phyloP scores from a whole-genome alignment of 2,888 invertebrate species.

The Girardia tigrina region DNA sequence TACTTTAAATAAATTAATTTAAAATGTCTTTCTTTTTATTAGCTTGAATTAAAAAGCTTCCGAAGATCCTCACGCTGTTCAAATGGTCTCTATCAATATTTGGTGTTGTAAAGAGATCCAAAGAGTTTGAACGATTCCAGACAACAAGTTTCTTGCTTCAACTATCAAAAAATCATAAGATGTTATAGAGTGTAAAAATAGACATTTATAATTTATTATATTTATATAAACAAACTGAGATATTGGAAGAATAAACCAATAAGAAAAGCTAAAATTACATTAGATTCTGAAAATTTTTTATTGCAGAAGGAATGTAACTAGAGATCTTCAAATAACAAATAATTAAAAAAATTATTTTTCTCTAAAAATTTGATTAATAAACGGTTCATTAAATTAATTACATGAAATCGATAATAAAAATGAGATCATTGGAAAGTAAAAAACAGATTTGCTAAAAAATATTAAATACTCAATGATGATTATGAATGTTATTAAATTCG shows the following conservation, averaged over 20 bases:
- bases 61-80: too few species aligned
- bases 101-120: too few species aligned
- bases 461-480: neutral
- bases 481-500: conserved; percentile 12
- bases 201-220: conserved; percentile 8
- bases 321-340: neutral
- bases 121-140: too few species aligned
- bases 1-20: too few species aligned
- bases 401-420: conserved; percentile 1
- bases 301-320: neutral
- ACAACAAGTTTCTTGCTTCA: too few species aligned
- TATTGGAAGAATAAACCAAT: conserved; percentile 23
- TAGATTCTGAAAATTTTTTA: neutral
- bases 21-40: too few species aligned
- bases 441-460: neutral
- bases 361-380: neutral
- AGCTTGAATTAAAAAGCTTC: too few species aligned
- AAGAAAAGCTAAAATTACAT: conserved; percentile 7
- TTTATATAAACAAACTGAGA: conserved; percentile 19
- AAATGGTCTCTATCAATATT: too few species aligned
- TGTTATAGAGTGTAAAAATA: too few species aligned
- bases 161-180: too few species aligned
- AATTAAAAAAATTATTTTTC: neutral
- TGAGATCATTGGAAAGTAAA: conserved; percentile 9
- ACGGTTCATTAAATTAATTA: neutral